phyloP scores from a whole-genome alignment of 53 echinoderm and acorn worm species.

The Echinometra lucunter region DNA sequence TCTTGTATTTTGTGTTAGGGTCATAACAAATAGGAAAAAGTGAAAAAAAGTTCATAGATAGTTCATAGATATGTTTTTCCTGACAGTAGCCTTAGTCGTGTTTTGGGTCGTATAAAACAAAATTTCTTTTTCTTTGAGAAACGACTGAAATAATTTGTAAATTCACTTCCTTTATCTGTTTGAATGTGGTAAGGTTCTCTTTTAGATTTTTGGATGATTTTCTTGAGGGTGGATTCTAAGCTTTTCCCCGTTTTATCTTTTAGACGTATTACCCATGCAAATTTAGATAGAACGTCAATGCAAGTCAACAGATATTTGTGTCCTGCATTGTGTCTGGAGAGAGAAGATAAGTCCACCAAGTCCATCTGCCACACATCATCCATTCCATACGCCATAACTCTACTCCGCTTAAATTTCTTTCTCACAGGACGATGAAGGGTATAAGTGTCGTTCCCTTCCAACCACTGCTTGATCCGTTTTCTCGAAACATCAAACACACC shows the following conservation, averaged over 20 bases:
- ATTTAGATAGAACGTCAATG: conserved; percentile 79
- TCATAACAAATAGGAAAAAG: no score
- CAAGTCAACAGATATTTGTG: conserved; percentile 70
- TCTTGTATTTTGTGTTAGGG: conserved; percentile 71
- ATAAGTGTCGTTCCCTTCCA: conserved; percentile 73
- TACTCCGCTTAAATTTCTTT: conserved; percentile 69
- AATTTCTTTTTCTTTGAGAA: conserved; percentile 57
- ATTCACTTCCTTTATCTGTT: conserved; percentile 71
- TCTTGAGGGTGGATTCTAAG: conserved; percentile 45
- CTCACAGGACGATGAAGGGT: conserved; percentile 74
- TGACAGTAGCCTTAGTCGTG: conserved; percentile 73
- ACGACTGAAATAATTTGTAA: conserved; percentile 64
- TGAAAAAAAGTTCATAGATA: no score
- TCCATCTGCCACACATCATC: conserved; percentile 78
- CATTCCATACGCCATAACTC: conserved; percentile 64
- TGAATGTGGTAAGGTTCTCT: conserved; percentile 51
- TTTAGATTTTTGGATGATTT: conserved; percentile 46
- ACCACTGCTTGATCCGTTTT: conserved; percentile 66
- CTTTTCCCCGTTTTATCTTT: conserved; percentile 61
- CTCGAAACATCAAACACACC: conserved; percentile 62
- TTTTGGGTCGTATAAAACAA: conserved; percentile 78
- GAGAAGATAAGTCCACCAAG: conserved; percentile 66
- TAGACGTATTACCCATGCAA: conserved; percentile 71
- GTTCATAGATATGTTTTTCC: no score
- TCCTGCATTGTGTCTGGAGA: conserved; percentile 50